A percentile compares a stretch with the other conserved stretches of the same genome.
phyloP scores from a whole-genome alignment of 2,888 invertebrate species.

The Julus scandinavius region DNA sequence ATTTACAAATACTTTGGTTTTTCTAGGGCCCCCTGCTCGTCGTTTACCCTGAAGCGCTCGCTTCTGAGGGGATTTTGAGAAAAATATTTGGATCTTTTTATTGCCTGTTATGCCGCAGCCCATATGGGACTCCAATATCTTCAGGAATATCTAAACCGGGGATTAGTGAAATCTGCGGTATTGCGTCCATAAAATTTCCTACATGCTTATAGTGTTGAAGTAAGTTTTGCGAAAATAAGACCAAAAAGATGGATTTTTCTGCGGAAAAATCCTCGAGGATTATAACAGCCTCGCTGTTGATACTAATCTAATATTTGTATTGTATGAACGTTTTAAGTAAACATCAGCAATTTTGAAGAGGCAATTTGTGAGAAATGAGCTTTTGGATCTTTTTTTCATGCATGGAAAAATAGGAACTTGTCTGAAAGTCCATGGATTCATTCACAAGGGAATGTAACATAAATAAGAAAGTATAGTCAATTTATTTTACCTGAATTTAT shows the following conservation, averaged over 20 bases:
- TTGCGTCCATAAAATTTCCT: background rate
- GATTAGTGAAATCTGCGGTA: background rate
- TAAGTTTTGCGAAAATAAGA: background rate
- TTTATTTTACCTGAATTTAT: too few species aligned
- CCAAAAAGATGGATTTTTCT: background rate
- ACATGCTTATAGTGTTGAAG: background rate
- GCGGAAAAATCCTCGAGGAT: background rate
- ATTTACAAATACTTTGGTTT: background rate
- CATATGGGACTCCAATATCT: conserved; percentile 21
- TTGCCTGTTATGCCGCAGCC: conserved; percentile 32
- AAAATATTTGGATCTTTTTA: conserved; percentile 36
- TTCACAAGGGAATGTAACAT: too few species aligned
- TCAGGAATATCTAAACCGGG: background rate
- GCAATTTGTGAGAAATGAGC: background rate
- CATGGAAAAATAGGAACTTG: too few species aligned
- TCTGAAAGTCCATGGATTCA: too few species aligned
- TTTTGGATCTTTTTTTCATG: background rate
- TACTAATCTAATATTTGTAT: background rate
- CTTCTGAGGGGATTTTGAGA: conserved; percentile 9
- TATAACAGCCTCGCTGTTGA: background rate
- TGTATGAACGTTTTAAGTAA: background rate
- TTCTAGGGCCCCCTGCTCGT: conserved; percentile 10
- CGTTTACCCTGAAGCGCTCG: conserved; percentile 12
- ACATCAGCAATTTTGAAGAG: background rate
- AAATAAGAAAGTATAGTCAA: too few species aligned